These are phyloP conservation scores for Trichonephila inaurata DNA, from an alignment of 1,140 invertebrate species.

Conservation along the genomic window DNA sequence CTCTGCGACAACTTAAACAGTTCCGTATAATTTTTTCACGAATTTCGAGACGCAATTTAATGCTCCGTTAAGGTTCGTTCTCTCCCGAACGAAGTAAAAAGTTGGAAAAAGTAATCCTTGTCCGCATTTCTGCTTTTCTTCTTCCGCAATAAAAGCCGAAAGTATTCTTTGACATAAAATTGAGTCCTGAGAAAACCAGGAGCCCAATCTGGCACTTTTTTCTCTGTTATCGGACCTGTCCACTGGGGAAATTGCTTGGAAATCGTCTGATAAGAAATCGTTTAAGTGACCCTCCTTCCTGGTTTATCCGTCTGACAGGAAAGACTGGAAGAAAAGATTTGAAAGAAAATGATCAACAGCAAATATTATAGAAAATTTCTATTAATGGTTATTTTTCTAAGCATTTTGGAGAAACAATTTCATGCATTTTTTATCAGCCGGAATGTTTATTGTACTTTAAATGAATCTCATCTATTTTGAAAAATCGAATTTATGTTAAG, in stretches of 20 bases:
- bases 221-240: slow-evolving; percentile 1
- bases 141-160: slow-evolving; percentile 17
- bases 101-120: background rate
- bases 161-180: slow-evolving; percentile 35
- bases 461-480: background rate
- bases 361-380: background rate
- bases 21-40: slow-evolving; percentile 13
- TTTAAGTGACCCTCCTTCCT: background rate
- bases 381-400: background rate
- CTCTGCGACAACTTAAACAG: background rate
- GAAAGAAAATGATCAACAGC: background rate
- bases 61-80: slow-evolving; percentile 21
- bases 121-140: background rate
- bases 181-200: background rate
- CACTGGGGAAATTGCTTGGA: slow-evolving; percentile 44
- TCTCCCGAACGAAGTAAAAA: slow-evolving; percentile 10
- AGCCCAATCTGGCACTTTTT: background rate
- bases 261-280: slow-evolving; percentile 29
- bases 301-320: slow-evolving; percentile 2
- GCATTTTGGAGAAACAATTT: background rate
- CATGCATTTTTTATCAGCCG: too few species aligned
- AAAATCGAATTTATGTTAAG: background rate
- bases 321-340: background rate
- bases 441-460: background rate
- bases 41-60: slow-evolving; percentile 27